Evolutionary conservation across 2,888 invertebrate genomes (phyloP).

Genomic region (Eulithis testata): DNA sequence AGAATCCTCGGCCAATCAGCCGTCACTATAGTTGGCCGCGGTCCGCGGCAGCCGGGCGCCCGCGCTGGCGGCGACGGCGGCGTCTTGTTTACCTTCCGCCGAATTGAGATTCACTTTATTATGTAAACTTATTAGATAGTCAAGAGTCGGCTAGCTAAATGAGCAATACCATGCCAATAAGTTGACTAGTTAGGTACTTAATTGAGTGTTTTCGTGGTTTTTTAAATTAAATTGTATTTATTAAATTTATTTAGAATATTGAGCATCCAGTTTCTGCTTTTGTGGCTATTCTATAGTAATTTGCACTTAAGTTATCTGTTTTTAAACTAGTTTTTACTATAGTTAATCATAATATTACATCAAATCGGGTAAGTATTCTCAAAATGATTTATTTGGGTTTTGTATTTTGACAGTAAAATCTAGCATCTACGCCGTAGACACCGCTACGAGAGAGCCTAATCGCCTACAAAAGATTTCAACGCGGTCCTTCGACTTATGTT

Average conservation of each 20-base stretch:
- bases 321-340: too few species aligned
- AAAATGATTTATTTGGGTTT: too few species aligned
- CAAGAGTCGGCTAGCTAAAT: not conserved
- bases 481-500: not conserved
- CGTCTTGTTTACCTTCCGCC: constrained; percentile 27
- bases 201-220: too few species aligned
- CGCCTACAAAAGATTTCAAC: constrained; percentile 24
- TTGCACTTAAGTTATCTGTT: too few species aligned
- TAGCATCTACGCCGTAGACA: constrained; percentile 9
- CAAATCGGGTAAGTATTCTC: too few species aligned
- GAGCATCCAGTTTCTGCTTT: too few species aligned
- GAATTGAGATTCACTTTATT: constrained; percentile 14
- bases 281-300: too few species aligned
- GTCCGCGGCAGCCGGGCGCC: constrained; percentile 35
- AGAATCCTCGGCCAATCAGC: constrained; percentile 25
- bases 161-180: not conserved
- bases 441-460: constrained; percentile 8
- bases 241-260: too few species aligned
- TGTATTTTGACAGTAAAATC: not conserved
- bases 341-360: too few species aligned
- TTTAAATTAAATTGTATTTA: too few species aligned
- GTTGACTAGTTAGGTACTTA: not conserved
- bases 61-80: constrained; percentile 8
- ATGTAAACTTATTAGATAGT: constrained; percentile 13
- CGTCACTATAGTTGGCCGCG: constrained; percentile 30